Evolutionary conservation across 37 sponge, comb jelly and placozoan species (phyloP).

Genomic region (Corticium candelabrum): DNA sequence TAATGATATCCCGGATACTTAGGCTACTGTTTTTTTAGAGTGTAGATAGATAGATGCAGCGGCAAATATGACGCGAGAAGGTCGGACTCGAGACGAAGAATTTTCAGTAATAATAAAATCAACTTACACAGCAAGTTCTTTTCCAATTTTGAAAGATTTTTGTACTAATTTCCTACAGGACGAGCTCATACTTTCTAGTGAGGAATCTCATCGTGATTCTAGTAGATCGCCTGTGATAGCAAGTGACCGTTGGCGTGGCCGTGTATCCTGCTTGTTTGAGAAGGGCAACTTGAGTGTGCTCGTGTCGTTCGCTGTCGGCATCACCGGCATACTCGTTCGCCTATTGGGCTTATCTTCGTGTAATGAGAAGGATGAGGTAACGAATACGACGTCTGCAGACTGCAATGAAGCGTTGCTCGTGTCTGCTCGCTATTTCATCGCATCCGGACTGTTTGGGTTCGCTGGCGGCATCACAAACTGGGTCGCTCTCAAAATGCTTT

Average conservation of each 20-base stretch:
- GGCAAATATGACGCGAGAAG: too few relatives aligned
- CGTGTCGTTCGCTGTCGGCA: background rate
- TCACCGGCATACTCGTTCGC: background rate
- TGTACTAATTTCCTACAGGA: too few relatives aligned
- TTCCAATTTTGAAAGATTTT: too few relatives aligned
- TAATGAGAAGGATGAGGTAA: background rate
- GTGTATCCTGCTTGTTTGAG: background rate
- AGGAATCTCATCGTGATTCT: too few relatives aligned
- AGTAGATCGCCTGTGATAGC: too few relatives aligned
- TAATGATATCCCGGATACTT: too few relatives aligned
- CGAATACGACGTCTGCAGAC: background rate
- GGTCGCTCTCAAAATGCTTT: conserved; percentile 41
- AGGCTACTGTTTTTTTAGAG: too few relatives aligned
- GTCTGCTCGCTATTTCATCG: conserved; percentile 24
- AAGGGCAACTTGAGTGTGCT: background rate
- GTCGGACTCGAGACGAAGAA: too few relatives aligned
- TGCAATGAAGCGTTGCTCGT: background rate
- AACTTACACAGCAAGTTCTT: too few relatives aligned
- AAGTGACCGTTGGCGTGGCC: background rate
- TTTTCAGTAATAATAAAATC: too few relatives aligned
- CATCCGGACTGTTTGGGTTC: conserved; percentile 61
- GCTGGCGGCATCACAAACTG: conserved; percentile 53
- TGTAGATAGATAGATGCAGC: too few relatives aligned
- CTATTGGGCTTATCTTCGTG: background rate
- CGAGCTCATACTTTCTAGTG: too few relatives aligned